Conservation (phyloP, 2,888 invertebrate species). For the Calliopum simillimum region DNA sequence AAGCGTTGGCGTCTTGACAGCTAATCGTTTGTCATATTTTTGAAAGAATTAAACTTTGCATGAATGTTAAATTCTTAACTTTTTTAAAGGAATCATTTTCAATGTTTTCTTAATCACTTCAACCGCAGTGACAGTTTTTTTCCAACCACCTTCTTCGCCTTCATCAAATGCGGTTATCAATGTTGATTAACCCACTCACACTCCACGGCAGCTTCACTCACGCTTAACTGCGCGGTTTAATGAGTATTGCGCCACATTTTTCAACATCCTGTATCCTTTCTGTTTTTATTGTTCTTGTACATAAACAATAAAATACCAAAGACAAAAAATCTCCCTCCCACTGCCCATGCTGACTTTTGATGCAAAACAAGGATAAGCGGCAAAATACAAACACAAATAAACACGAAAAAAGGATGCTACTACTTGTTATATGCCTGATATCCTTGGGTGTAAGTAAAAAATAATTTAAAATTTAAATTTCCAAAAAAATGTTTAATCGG, state of each 20-base stretch:
- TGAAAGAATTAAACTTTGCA: no score
- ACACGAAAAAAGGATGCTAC: background rate
- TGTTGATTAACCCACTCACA: constrained; percentile 18
- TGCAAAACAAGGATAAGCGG: constrained; percentile 8
- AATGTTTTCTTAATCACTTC: background rate
- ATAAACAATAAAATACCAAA: constrained; percentile 7
- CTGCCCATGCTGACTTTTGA: background rate
- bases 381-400: background rate
- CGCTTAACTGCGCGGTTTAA: constrained; percentile 21
- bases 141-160: background rate
- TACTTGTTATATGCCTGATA: background rate
- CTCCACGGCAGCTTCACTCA: background rate
- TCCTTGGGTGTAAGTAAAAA: background rate
- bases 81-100: no score
- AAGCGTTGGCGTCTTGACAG: background rate
- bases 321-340: background rate
- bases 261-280: background rate
- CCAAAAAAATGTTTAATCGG: constrained; percentile 27
- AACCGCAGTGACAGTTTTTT: background rate
- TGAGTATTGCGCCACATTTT: background rate
- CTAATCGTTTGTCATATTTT: constrained; percentile 20
- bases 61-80: no score
- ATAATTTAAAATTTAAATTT: constrained; percentile 30
- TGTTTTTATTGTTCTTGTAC: background rate
- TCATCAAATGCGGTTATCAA: constrained; percentile 1